Conservation (phyloP, 2,888 invertebrate genomes). For the Patella ulyssiponensis region DNA sequence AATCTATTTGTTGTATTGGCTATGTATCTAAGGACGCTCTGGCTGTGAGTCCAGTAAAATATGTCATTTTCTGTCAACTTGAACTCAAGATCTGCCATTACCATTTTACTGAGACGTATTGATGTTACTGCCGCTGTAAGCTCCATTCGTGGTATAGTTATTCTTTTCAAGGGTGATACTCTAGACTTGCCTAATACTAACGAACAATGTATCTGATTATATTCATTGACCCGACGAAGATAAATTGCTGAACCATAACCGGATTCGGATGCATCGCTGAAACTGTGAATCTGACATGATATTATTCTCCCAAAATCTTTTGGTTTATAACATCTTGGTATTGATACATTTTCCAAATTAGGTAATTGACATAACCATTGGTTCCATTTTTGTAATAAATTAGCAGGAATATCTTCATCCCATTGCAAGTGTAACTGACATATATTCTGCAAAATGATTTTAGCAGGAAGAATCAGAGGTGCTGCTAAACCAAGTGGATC, state of each 20-base stretch:
- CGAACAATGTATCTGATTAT: slow-evolving; percentile 7
- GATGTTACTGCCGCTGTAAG: slow-evolving; percentile 8
- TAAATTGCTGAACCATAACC: slow-evolving; percentile 15
- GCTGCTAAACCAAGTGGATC: not conserved
- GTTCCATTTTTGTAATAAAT: not conserved
- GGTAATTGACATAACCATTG: not conserved
- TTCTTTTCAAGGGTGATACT: slow-evolving; percentile 17
- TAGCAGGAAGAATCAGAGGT: not conserved
- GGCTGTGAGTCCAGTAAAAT: not conserved
- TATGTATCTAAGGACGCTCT: not conserved
- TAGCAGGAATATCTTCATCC: slow-evolving; percentile 4
- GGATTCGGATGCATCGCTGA: slow-evolving; percentile 14
- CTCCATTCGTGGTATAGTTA: slow-evolving; percentile 17
- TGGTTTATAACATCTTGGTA: not conserved
- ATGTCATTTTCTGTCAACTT: not conserved
- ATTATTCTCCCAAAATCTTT: not conserved
- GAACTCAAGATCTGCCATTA: not conserved
- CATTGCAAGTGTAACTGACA: not conserved
- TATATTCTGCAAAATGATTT: slow-evolving; percentile 15
- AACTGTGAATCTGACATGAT: not conserved
- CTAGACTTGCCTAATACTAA: slow-evolving; percentile 2
- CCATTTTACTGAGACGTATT: not conserved
- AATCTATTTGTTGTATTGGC: not conserved
- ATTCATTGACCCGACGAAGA: not conserved
- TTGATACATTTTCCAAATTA: not conserved